Evolutionary conservation across 2,888 invertebrate genomes (phyloP), one percentile per base, ranked within the genome.

Genomic region (Oscheius myriophilus): DNA sequence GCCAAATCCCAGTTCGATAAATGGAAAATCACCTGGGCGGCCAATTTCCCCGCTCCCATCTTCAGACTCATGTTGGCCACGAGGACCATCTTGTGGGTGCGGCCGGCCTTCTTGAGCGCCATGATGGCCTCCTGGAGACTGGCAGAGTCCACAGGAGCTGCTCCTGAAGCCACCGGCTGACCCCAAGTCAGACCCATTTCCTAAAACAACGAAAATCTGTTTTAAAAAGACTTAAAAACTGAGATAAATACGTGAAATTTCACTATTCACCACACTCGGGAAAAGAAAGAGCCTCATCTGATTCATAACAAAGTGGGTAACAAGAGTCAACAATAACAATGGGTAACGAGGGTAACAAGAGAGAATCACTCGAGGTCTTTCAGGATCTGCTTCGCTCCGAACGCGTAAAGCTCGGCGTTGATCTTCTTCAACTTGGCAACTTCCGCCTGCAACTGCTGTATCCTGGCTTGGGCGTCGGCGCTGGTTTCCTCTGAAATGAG

Each of bases 21-120:
- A n/a, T n/a, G n/a, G n/a, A n/a, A n/a, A n/a, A n/a, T n/a, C n/a
- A n/a, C n/a, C 87, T 90, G 90, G 46, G 90, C 89, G 18, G 90
- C 90, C 46, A 90, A 86, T 86, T 91, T 91, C 2, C 91, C 91
- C 39, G 89, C 86, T 0, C 91, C 90, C 91, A 91, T 91, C 75
- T 89, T 88, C 59, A 91, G 86, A 41, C 89, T 88, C 52, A 87
- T 86, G 85, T 91, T 91, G 9, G 91, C 90, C 39, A 91, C 90
- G 86, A 91, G 90, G 26, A 90, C 90, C 91, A 91, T 91, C 87
- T 91, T 91, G 85, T 89, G 90, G 0, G 79, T 80, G 11, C 83
- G 75, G 12, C 26, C 46, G 18, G 46, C 45, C 16, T 25, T 16
- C 21, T n/a, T n/a, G 11, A 59, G 11, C 23, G 45, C 23, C 18